Conservation (phyloP, 2,888 invertebrate species). For the Nasonovia ribisnigri region DNA sequence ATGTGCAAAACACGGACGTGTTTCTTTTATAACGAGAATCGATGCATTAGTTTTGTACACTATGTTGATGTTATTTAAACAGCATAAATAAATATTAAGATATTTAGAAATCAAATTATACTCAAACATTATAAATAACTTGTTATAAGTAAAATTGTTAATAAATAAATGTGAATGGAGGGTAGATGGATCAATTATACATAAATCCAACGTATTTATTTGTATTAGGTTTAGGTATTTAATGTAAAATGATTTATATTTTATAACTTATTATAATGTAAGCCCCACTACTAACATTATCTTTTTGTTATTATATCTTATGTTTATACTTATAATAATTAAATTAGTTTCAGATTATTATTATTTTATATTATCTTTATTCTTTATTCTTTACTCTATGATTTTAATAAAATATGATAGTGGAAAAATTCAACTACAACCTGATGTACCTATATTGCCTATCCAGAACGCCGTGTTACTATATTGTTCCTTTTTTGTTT, state of each 20-base stretch:
- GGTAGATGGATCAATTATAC: neutral
- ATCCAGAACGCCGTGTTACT: neutral
- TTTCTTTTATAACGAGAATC: neutral
- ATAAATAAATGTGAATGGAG: neutral
- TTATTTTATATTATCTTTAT: too few relatives aligned
- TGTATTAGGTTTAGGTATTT: neutral
- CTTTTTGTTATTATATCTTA: neutral
- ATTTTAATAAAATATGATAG: neutral
- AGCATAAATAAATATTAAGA: slow-evolving; percentile 11
- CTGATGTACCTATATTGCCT: neutral
- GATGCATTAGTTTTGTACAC: neutral
- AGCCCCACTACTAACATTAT: neutral
- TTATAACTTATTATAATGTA: neutral
- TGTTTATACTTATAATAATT: too few relatives aligned
- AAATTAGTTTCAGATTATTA: neutral
- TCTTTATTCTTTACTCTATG: neutral
- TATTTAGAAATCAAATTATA: neutral
- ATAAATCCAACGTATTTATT: neutral
- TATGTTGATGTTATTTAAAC: neutral
- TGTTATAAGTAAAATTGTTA: neutral
- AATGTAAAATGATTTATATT: neutral
- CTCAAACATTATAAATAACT: neutral
- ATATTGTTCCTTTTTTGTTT: neutral
- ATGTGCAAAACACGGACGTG: neutral
- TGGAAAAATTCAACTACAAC: neutral